Evolutionary conservation across 2,888 invertebrate species (phyloP).

Genomic region (Orthosia incerta): DNA sequence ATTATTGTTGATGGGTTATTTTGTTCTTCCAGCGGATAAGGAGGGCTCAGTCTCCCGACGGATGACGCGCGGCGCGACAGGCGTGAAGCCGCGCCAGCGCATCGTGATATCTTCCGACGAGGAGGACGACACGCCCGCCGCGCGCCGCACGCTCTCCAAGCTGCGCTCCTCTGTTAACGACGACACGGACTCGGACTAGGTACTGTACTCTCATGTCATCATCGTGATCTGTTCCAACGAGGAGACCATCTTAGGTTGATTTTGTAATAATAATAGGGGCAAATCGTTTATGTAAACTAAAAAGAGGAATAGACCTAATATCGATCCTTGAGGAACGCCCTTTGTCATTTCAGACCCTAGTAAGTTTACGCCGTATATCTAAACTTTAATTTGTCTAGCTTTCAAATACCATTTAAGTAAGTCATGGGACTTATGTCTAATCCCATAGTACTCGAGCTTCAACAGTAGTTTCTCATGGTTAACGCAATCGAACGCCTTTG

Average conservation of each 20-base stretch:
- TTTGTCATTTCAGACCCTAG: no score
- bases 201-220: background rate
- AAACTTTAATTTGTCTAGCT: no score
- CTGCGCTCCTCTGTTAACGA: slow-evolving; percentile 86
- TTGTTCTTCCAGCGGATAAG: slow-evolving; percentile 47
- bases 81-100: slow-evolving; percentile 89
- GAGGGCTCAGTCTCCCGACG: slow-evolving; percentile 77
- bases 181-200: slow-evolving; percentile 67
- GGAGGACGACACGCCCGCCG: slow-evolving; percentile 89
- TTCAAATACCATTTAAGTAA: no score
- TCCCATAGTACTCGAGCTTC: no score
- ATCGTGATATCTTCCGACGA: slow-evolving; percentile 90
- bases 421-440: no score
- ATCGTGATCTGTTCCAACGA: background rate
- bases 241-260: background rate
- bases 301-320: no score
- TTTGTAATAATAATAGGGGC: no score
- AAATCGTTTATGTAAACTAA: no score
- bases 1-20: background rate
- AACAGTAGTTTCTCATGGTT: no score
- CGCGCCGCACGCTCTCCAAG: slow-evolving; percentile 87
- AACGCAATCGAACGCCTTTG: no score
- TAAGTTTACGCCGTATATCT: no score
- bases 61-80: slow-evolving; percentile 89
- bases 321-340: no score